These are phyloP conservation scores for Quadroppia sp. DNA, from an alignment of 2,888 invertebrate genomes.

Conservation along the genomic window DNA sequence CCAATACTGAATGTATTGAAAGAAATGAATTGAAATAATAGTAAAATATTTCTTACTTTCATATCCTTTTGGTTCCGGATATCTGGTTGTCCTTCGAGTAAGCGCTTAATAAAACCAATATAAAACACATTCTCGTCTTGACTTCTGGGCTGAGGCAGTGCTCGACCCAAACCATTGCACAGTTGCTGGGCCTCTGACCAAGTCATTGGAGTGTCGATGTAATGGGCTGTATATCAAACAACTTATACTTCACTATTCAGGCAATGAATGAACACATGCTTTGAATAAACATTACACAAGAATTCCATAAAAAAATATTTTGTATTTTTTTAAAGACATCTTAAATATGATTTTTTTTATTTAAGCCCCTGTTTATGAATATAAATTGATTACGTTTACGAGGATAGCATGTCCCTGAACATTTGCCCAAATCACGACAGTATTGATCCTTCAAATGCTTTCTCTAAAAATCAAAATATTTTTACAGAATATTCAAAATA, in stretches of 20 bases:
- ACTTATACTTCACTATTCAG: background rate
- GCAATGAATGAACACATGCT: background rate
- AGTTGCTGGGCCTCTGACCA: conserved; percentile 15
- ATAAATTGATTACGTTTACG: conserved; percentile 30
- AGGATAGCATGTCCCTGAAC: conserved; percentile 33
- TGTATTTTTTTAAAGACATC: background rate
- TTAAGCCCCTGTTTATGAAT: background rate
- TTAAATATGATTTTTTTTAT: background rate
- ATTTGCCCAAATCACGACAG: conserved; percentile 34
- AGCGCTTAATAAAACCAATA: conserved; percentile 6
- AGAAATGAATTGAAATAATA: background rate
- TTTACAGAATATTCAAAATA: too few species aligned
- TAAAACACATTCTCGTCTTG: conserved; percentile 31
- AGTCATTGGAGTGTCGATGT: conserved; percentile 21
- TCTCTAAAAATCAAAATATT: conserved; percentile 11
- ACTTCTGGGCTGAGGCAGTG: conserved; percentile 31
- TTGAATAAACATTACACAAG: background rate
- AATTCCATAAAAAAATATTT: background rate
- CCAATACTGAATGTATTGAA: conserved; percentile 21
- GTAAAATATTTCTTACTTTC: background rate
- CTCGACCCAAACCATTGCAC: conserved; percentile 22
- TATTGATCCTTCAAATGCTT: conserved; percentile 32
- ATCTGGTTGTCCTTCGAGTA: background rate
- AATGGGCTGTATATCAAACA: conserved; percentile 5
- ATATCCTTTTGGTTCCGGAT: conserved; percentile 1